Base-by-base conservation (phyloP, 92 coral and sea anemone species). In the Epizoanthus rinbou region DNA sequence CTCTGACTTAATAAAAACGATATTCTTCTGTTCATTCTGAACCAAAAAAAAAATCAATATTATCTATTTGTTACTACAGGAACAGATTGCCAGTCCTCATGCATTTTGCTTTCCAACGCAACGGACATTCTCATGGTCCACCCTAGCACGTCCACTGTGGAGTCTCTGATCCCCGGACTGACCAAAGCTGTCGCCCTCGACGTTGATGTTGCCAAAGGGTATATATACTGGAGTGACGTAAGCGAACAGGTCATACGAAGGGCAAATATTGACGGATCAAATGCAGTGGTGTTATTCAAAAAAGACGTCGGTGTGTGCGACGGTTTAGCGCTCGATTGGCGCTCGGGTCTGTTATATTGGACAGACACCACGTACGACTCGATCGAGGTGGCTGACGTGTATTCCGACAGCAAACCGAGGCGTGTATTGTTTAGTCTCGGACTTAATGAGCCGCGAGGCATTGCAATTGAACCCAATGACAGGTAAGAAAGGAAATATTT, bases 291-390 rank as follows among this genome's bases (percentile, higher is more conserved):
- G 52, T 25, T 81, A 11, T 69, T 80, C 28, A 6, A 6, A 2
- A 73, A 58, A 69, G 86, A 81, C n/a, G 75, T 91, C 24, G 98
- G 93, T 39, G 63, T 85, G 15, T 88, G 91, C 17, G 91, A 93
- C 41, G 98, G 98, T 13, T 53, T 93, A 62, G 97, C 97, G 18
- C 88, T 94, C 64, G 90, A 94, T 56, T 94, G 95, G 98, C 84
- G 81, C 18, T 57, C 91, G 28, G 83, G 90, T 18, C 87, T 87
- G 33, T 67, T 94, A 13, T 91, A 91, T 80, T 94, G 98, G 98
- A 89, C 89, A 28, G 98, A 94, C 74, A 69, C 82, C 33, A 85
- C 85, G 24, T 19, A 71, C 21, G 68, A 90, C 22, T 73, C 76
- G 5, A 94, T 94, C 50, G 92, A 87, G 52, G 89, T 87, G 25